Conservation (phyloP, 1,140 invertebrate species). For the Atopsyche davidsoni region DNA sequence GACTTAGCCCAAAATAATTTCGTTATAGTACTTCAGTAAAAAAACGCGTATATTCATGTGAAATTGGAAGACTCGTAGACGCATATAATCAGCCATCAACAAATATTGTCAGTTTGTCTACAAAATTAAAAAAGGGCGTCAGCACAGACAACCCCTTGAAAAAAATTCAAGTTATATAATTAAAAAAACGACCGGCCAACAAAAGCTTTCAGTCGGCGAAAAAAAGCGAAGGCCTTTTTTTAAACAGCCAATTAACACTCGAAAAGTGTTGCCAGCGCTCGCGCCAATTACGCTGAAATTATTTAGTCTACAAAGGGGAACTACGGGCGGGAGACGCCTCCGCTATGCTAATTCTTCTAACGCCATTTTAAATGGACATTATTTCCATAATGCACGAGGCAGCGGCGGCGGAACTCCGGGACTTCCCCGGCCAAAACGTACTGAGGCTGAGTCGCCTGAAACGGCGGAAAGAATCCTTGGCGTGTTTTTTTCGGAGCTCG, state of each 20-base stretch:
- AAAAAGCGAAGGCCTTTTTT: slow-evolving; percentile 21
- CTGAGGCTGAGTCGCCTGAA: not conserved
- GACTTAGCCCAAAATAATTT: too few relatives aligned
- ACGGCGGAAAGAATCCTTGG: not conserved
- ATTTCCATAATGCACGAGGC: slow-evolving; percentile 27
- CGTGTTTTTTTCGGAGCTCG: not conserved
- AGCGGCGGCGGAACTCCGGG: slow-evolving; percentile 9
- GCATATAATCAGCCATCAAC: not conserved
- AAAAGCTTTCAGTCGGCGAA: slow-evolving; percentile 24
- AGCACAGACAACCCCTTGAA: slow-evolving; percentile 12
- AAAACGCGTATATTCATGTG: too few relatives aligned
- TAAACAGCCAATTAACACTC: slow-evolving; percentile 29
- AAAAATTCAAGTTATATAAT: slow-evolving; percentile 24
- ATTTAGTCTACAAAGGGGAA: slow-evolving; percentile 15
- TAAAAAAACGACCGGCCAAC: slow-evolving; percentile 25
- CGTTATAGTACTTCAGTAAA: too few relatives aligned
- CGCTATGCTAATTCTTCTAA: slow-evolving; percentile 29
- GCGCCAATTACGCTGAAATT: slow-evolving; percentile 26
- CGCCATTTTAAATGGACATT: slow-evolving; percentile 30
- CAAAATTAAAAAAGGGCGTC: slow-evolving; percentile 8
- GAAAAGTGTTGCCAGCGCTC: slow-evolving; percentile 28
- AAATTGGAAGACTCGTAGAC: not conserved
- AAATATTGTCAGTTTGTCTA: not conserved
- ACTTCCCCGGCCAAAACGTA: not conserved
- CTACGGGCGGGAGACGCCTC: not conserved